phyloP scores from a whole-genome alignment of 2,888 invertebrate genomes.

The Melieria crassipennis region DNA sequence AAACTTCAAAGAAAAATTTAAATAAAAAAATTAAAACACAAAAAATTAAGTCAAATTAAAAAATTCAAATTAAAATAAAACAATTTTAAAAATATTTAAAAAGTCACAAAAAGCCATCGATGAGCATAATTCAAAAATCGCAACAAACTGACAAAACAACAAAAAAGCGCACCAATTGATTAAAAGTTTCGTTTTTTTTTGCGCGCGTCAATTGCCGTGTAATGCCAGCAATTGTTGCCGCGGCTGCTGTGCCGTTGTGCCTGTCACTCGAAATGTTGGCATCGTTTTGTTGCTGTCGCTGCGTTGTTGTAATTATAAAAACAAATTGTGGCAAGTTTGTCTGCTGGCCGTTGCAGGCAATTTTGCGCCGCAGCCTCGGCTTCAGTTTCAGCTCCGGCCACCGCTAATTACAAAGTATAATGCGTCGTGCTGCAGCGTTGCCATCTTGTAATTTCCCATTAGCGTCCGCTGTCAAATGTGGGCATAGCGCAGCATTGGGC shows the following conservation, averaged over 20 bases:
- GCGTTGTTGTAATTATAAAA: conserved; percentile 32
- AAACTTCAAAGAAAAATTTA: no score
- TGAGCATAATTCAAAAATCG: no score
- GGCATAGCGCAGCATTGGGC: not conserved
- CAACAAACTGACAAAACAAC: not conserved
- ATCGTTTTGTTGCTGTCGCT: conserved; percentile 31
- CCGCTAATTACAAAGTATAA: conserved; percentile 31
- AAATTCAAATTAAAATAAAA: no score
- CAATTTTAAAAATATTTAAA: no score
- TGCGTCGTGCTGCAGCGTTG: conserved; percentile 22
- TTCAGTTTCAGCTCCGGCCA: no score
- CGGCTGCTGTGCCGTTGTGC: conserved; percentile 27
- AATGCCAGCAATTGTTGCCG: conserved; percentile 29
- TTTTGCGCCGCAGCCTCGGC: conserved; percentile 9
- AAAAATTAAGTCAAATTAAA: no score
- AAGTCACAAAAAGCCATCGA: no score
- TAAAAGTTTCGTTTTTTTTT: conserved; percentile 13
- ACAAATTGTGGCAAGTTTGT: conserved; percentile 30
- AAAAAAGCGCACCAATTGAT: conserved; percentile 24
- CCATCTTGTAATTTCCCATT: conserved; percentile 35
- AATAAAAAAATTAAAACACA: no score
- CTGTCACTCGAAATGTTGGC: conserved; percentile 27
- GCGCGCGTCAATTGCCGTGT: no score
- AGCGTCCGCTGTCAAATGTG: conserved; percentile 27
- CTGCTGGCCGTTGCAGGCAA: conserved; percentile 22